A percentile compares a stretch with the other conserved stretches of the same genome.
Conservation (phyloP, 2,888 invertebrate species). For the Eustalomyia histrio region DNA sequence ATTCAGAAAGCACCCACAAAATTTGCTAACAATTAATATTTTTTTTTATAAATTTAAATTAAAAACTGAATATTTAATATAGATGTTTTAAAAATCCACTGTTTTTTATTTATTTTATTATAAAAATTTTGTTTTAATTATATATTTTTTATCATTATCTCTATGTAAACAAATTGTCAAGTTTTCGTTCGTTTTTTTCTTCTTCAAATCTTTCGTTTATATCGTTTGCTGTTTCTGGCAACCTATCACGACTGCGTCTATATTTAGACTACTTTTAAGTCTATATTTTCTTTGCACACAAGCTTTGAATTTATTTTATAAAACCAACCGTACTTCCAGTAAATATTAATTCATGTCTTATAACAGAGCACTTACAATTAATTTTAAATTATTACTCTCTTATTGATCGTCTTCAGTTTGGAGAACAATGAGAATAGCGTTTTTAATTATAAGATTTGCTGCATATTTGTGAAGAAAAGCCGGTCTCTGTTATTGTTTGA, state of each 20-base stretch:
- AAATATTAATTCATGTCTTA: constrained; percentile 31
- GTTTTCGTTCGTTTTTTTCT: constrained; percentile 16
- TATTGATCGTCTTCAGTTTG: constrained; percentile 12
- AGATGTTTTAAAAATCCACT: not conserved
- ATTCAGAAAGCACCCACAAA: constrained; percentile 14
- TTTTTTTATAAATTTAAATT: not conserved
- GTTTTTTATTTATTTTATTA: not conserved
- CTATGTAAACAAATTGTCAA: constrained; percentile 21
- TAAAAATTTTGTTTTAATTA: constrained; percentile 2
- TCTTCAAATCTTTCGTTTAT: not conserved
- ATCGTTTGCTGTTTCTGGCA: constrained; percentile 26
- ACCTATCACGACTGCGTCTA: constrained; percentile 70
- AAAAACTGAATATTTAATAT: not conserved
- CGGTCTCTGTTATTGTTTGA: constrained; percentile 60
- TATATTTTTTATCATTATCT: constrained; percentile 16
- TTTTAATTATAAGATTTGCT: constrained; percentile 10
- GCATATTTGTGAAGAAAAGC: constrained; percentile 16
- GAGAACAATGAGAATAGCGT: not conserved
- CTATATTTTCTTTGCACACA: constrained; percentile 57
- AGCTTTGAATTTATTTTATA: constrained; percentile 50
- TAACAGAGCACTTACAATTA: constrained; percentile 16
- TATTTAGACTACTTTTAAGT: constrained; percentile 71
- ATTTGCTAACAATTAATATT: not conserved
- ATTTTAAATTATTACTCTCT: constrained; percentile 22
- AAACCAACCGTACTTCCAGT: constrained; percentile 23